Conservation (phyloP, 2,888 invertebrate species). For the Agonopterix heracliana region DNA sequence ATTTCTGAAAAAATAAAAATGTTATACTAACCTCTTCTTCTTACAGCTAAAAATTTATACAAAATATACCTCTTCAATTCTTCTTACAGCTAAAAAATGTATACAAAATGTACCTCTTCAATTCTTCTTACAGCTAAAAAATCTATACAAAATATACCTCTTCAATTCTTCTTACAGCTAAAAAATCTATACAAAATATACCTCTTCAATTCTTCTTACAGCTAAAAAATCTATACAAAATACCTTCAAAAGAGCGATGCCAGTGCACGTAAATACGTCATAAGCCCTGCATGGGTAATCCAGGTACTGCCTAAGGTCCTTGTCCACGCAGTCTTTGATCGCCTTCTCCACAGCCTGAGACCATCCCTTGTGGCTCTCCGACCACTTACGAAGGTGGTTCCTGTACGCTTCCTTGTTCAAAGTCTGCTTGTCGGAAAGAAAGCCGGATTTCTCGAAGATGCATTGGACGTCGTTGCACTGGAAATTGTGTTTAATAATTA, state of each 20-base stretch:
- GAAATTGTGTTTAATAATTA: conserved; percentile 12
- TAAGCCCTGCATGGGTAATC: conserved; percentile 57
- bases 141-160: no score
- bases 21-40: no score
- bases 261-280: conserved; percentile 64
- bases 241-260: conserved; percentile 67
- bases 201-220: no score
- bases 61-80: no score
- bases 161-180: no score
- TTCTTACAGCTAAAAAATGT: no score
- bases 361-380: conserved; percentile 47
- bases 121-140: no score
- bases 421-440: conserved; percentile 44
- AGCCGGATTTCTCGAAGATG: conserved; percentile 61
- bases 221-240: no score
- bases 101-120: not conserved
- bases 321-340: conserved; percentile 56
- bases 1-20: conserved; percentile 41
- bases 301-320: conserved; percentile 53
- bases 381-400: conserved; percentile 48
- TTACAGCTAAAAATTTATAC: not conserved
- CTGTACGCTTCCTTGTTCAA: conserved; percentile 55
- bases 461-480: conserved; percentile 66
- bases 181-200: no score
- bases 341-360: conserved; percentile 47